Base-by-base conservation (phyloP, 2,797 vertebrate genomes). In the Esox masquinongy region DNA sequence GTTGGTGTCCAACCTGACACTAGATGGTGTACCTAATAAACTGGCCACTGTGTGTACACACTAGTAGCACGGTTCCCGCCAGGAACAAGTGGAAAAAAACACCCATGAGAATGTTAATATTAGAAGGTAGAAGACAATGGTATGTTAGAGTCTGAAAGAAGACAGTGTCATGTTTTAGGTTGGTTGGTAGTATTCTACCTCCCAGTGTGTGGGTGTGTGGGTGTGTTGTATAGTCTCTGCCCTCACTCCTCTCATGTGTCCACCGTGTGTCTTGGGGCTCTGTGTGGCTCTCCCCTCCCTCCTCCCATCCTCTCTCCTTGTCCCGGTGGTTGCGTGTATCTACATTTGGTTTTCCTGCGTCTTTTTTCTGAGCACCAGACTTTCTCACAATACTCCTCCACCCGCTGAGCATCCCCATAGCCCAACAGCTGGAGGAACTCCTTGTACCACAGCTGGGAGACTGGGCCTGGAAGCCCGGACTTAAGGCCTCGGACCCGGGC, bases 331-430 rank as follows among this genome's bases (percentile, higher is more conserved):
- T 94, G 72, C 22, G 66, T 77, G 0, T 94, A 96, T 88, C 93
- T 96, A 94, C 94, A 96, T 86, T 97, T 99, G 31, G 94, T 90
- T 93, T 97, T 97, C 94, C 95, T 97, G 70, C 95, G 95, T 86
- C 95, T 98, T 84, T 95, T 97, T 70, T 97, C 96, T 0, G 95
- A 94, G 84, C 98, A 99, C 98, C 97, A 99, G 53, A 99, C 96
- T 89, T 95, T 96, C 91, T 99, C 97, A 64, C 98, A 99, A 88
- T 99, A 99, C 88, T 99, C 96, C 77, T 98, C 98, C 26, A 99
- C 96, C 68, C 93, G 92, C 86, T 97, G 96, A 81, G 99, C 96
- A 79, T 98, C 96, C 81, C 94, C 96, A 4, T 99, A 98, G 74
- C 97, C 98, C 72, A 99, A 97, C 51, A 99, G 88, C 88, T 99